Evolutionary conservation across 2,888 invertebrate genomes (phyloP).

Genomic region (Mythimna impura): DNA sequence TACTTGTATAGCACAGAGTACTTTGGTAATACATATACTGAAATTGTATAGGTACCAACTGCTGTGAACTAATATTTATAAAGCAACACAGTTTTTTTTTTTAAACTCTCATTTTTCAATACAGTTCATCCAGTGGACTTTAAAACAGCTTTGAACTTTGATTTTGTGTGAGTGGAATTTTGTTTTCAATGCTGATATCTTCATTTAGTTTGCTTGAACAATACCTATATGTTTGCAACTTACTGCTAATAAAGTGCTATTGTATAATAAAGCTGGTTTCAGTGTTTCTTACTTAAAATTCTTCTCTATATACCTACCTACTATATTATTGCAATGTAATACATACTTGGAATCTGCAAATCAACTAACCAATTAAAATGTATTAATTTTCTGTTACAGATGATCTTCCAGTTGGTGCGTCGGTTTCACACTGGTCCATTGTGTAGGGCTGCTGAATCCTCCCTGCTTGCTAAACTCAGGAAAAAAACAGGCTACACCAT

Average conservation of each 20-base stretch:
- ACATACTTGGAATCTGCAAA: neutral
- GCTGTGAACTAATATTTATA: slow-evolving; percentile 6
- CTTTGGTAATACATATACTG: no score
- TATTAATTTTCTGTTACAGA: slow-evolving; percentile 80
- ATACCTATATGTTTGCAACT: slow-evolving; percentile 10
- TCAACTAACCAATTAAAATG: slow-evolving; percentile 7
- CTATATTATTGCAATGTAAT: slow-evolving; percentile 1
- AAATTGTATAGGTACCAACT: slow-evolving; percentile 1
- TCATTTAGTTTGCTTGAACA: slow-evolving; percentile 32
- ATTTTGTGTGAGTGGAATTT: slow-evolving; percentile 59
- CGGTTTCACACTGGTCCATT: slow-evolving; percentile 90
- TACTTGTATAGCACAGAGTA: no score
- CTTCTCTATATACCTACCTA: slow-evolving; percentile 11
- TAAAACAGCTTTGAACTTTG: slow-evolving; percentile 49
- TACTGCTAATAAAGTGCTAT: slow-evolving; percentile 14
- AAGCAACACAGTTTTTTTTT: slow-evolving; percentile 3
- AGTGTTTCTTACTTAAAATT: slow-evolving; percentile 15
- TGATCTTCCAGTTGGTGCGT: slow-evolving; percentile 91
- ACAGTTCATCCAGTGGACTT: slow-evolving; percentile 50
- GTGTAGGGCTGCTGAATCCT: slow-evolving; percentile 92
- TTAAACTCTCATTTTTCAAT: slow-evolving; percentile 39
- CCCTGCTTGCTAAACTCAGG: slow-evolving; percentile 94
- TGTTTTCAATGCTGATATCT: slow-evolving; percentile 34
- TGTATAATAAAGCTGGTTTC: slow-evolving; percentile 23
- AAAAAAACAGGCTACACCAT: slow-evolving; percentile 99